Evolutionary conservation across 2,113 vertebrate species (phyloP), one percentile per base, ranked within the genome.

Genomic region (Leptodactylus fuscus): DNA sequence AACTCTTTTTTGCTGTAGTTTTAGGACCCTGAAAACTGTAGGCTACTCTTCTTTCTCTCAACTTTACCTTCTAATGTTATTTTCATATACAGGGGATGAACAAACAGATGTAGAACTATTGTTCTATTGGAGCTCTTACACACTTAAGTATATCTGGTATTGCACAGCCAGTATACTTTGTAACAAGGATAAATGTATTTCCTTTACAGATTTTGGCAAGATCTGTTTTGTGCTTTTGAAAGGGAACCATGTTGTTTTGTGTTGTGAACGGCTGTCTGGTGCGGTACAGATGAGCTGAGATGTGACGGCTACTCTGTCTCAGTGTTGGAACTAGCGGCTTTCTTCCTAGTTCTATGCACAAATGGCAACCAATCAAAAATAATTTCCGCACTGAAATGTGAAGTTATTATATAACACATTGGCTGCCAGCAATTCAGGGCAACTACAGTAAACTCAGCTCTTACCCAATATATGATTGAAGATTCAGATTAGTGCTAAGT

Each of bases 351-450:
- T 20, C 16, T 79, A 41, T 24, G 41, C 51, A 79, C 76, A 38
- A 20, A 58, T 79, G 76, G 76, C 75, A 55, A 24, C 53, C 7
- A 55, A 51, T 58, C 76, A 79, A 79, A 58, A 79, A 79, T 58
- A 79, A 79, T 79, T 79, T 79, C 51, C 76, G 49, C 75, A 38
- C 51, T 58, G 76, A 58, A 36, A 79, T 41, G n/a, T 79, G 76
- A 79, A 79, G 76, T 36, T 79, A 79, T 78, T 51, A 22, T 78
- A 55, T 38, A 55, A 78, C 75, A 55, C 75, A 36, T 36, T 5
- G 32, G 27, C 49, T 53, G 75, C 75, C 75, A 78, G 48, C 32
- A 36, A 36, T 36, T 36, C 15, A 12, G 49, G n/a, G 18, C 51
- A 55, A 49, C 75, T 51, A 36, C 53, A 58, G 51, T 41, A 38